A percentile compares a stretch with the other conserved stretches of the same genome.
Conservation (phyloP, 2,113 vertebrate genomes). For the Cisticola juncidis region DNA sequence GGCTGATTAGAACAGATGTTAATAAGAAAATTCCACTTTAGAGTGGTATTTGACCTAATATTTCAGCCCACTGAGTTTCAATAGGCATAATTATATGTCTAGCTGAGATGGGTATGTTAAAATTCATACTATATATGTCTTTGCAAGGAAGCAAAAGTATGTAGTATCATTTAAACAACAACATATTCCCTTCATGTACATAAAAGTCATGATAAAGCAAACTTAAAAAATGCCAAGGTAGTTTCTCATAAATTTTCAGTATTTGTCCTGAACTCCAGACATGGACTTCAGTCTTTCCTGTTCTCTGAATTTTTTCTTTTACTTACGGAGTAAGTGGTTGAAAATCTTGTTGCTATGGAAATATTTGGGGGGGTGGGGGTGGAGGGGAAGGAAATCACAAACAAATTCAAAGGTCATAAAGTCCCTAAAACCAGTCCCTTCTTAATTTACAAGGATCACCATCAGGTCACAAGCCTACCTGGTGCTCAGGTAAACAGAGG, state of each 20-base stretch:
- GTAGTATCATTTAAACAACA: background rate
- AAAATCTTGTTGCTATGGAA: background rate
- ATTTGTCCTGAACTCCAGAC: background rate
- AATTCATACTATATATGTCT: background rate
- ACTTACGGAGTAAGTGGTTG: background rate
- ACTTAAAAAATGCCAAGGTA: background rate
- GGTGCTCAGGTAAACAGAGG: background rate
- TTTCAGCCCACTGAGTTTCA: background rate
- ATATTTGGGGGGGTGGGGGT: fast-evolving
- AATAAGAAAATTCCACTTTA: background rate
- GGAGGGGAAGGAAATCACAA: background rate
- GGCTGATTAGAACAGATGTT: background rate
- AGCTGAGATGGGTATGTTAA: background rate
- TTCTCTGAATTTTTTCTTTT: background rate
- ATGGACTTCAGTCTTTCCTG: background rate
- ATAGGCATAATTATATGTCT: background rate
- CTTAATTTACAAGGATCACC: background rate
- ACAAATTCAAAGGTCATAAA: background rate
- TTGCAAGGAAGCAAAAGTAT: background rate
- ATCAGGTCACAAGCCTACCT: background rate
- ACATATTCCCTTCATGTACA: background rate
- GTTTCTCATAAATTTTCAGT: background rate
- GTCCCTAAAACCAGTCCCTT: background rate
- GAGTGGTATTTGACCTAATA: background rate
- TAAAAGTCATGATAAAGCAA: background rate